phyloP scores from a whole-genome alignment of 2,888 invertebrate species.

The Cantharis rufa region DNA sequence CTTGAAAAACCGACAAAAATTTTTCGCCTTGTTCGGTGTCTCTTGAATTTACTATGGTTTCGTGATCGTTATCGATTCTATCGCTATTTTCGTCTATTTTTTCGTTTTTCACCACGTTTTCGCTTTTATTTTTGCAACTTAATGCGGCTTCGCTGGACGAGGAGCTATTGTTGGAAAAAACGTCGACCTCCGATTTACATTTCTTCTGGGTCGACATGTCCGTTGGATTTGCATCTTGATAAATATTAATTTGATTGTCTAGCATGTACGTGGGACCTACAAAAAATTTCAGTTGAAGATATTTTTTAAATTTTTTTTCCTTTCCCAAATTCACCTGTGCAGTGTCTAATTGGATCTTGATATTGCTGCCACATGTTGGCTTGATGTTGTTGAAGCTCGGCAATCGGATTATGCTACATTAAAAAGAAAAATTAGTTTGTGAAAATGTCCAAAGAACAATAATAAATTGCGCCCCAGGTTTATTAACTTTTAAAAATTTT shows the following conservation, averaged over 20 bases:
- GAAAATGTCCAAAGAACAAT: no score
- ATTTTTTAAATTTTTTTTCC: neutral
- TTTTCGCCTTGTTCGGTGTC: constrained; percentile 23
- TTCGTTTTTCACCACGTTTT: constrained; percentile 19
- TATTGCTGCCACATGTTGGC: constrained; percentile 52
- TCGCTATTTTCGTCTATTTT: constrained; percentile 18
- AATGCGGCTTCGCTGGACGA: neutral
- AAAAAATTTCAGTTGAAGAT: neutral
- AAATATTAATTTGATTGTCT: constrained; percentile 14
- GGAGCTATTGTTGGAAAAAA: constrained; percentile 3
- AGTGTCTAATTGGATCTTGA: constrained; percentile 40
- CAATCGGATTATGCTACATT: constrained; percentile 43
- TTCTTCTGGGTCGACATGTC: constrained; percentile 18
- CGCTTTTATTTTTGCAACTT: neutral
- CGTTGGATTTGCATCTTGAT: constrained; percentile 17
- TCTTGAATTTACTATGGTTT: constrained; percentile 7
- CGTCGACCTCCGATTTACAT: constrained; percentile 19
- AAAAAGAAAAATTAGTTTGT: neutral
- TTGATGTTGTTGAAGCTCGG: constrained; percentile 46
- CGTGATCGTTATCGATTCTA: constrained; percentile 14
- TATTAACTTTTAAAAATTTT: no score
- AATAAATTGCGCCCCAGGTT: no score
- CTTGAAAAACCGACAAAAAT: constrained; percentile 37
- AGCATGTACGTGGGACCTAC: constrained; percentile 19
- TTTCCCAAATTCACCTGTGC: neutral